These are phyloP conservation scores for Phthorimaea operculella DNA, from an alignment of 1,140 invertebrate species.

Conservation along the genomic window DNA sequence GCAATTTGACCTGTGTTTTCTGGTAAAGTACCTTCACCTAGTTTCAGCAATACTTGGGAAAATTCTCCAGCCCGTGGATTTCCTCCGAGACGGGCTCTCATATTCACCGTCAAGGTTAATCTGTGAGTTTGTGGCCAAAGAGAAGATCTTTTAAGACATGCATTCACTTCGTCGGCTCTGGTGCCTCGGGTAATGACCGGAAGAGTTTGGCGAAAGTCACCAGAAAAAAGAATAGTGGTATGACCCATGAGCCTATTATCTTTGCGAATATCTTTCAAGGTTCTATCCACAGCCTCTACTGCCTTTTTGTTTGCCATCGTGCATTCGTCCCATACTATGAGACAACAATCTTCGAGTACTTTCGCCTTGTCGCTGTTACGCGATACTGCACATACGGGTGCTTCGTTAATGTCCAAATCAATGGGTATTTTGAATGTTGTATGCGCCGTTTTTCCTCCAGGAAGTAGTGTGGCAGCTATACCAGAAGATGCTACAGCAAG, in stretches of 20 bases:
- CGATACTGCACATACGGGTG: no score
- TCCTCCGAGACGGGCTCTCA: conserved; percentile 25
- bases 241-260: conserved; percentile 31
- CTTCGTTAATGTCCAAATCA: no score
- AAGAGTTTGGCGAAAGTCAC: conserved; percentile 26
- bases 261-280: conserved; percentile 21
- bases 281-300: conserved; percentile 22
- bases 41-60: conserved; percentile 33
- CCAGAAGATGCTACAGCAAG: no score
- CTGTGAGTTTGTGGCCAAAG: conserved; percentile 45
- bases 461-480: no score
- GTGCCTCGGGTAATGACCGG: conserved; percentile 21
- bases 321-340: conserved; percentile 30
- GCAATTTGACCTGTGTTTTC: conserved; percentile 1
- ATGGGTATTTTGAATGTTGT: no score
- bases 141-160: conserved; percentile 47
- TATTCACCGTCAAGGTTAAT: conserved; percentile 41
- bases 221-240: conserved; percentile 43
- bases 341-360: conserved; percentile 13
- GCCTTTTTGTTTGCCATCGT: conserved; percentile 23
- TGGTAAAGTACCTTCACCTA: conserved; percentile 41
- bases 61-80: conserved; percentile 15
- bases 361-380: no score
- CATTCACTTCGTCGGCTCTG: conserved; percentile 20
- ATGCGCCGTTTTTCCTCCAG: no score